A percentile compares a stretch with the other conserved stretches of the same genome.
Conservation (phyloP, 2,888 invertebrate genomes). For the Bugulina stolonifera region DNA sequence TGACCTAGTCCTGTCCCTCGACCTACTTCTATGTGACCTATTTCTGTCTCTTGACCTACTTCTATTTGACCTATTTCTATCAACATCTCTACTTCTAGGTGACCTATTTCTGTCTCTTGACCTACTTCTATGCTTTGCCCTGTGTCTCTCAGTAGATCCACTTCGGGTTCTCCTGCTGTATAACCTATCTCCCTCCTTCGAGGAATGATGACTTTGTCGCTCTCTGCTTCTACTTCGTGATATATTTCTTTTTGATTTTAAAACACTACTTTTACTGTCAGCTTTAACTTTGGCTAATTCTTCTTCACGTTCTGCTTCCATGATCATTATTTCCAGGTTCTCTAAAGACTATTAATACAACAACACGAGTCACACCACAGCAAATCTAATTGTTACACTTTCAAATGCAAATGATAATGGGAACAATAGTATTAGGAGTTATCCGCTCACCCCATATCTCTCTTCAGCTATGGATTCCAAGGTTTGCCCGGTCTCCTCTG, state of each 20-base stretch:
- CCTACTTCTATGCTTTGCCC: conserved; percentile 25
- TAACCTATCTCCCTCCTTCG: not conserved
- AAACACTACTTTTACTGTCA: conserved; percentile 15
- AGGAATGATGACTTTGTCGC: conserved; percentile 26
- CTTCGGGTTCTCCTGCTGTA: conserved; percentile 30
- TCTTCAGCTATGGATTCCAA: conserved; percentile 60
- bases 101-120: conserved; percentile 30
- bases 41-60: conserved; percentile 25
- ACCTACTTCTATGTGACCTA: not conserved
- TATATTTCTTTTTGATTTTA: not conserved
- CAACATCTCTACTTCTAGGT: conserved; percentile 31
- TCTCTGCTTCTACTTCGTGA: conserved; percentile 16
- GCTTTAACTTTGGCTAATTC: conserved; percentile 28
- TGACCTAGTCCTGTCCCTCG: conserved; percentile 21
- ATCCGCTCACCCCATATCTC: conserved; percentile 57
- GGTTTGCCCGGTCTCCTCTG: conserved; percentile 56
- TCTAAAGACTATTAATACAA: conserved; percentile 51
- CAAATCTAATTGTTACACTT: not conserved
- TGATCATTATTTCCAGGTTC: conserved; percentile 55
- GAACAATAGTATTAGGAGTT: not conserved
- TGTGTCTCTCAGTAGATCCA: conserved; percentile 34
- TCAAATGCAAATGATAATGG: not conserved
- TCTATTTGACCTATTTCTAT: conserved; percentile 24
- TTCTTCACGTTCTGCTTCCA: conserved; percentile 54
- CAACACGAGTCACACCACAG: not conserved